Percentiles rank a stretch among this genome's conserved stretches.
phyloP scores from a whole-genome alignment of 2,888 invertebrate species.

The Cataglyphis albicans region DNA sequence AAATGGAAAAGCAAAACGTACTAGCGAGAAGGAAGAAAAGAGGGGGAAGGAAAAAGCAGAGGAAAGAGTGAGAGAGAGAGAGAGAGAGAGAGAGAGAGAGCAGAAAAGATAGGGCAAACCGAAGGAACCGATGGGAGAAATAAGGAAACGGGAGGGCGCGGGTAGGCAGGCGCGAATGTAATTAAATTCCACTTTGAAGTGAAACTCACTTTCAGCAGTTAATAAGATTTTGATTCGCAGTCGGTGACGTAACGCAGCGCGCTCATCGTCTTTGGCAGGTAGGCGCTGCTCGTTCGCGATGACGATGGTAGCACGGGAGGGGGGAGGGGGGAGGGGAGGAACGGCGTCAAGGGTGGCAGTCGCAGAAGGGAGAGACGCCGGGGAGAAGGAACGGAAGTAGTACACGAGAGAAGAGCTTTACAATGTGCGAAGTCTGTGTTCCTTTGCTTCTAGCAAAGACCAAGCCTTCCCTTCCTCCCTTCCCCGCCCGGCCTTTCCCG shows the following conservation, averaged over 20 bases:
- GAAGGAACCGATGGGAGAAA: constrained; percentile 57
- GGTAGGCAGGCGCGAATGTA: constrained; percentile 76
- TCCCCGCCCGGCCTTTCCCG: constrained; percentile 29
- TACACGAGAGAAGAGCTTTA: constrained; percentile 59
- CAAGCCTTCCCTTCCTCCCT: constrained; percentile 1
- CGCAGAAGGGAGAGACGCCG: background rate
- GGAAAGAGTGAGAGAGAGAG: constrained; percentile 5
- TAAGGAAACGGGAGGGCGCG: constrained; percentile 68
- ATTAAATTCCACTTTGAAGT: constrained; percentile 82
- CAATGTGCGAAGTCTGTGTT: constrained; percentile 59
- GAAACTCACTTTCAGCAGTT: constrained; percentile 81
- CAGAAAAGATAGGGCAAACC: constrained; percentile 54
- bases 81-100: background rate
- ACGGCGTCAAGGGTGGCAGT: background rate
- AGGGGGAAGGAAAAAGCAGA: constrained; percentile 14
- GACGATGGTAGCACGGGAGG: constrained; percentile 45
- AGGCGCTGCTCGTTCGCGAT: constrained; percentile 56
- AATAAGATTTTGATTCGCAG: constrained; percentile 82
- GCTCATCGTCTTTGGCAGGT: constrained; percentile 67
- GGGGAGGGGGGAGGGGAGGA: too few relatives aligned
- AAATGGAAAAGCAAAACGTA: constrained; percentile 51
- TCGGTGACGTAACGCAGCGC: constrained; percentile 74
- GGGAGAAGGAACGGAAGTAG: constrained; percentile 46
- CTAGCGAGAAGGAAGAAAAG: constrained; percentile 17
- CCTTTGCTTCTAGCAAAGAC: constrained; percentile 57